A percentile compares a stretch with the other conserved stretches of the same genome.
Conservation (phyloP, 1,140 invertebrate genomes). For the Hestina assimilis region DNA sequence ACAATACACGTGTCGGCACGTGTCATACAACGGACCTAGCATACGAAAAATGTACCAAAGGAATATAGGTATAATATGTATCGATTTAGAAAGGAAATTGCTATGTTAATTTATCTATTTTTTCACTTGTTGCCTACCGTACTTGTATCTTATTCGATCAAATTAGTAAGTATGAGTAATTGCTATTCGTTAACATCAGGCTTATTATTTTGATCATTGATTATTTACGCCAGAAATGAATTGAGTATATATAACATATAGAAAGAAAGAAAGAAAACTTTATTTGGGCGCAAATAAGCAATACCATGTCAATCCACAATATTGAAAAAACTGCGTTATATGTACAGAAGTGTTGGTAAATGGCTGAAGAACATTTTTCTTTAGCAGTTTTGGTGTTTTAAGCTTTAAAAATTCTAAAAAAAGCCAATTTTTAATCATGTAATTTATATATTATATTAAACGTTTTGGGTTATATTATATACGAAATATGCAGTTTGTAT, state of each 20-base stretch:
- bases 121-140: not conserved
- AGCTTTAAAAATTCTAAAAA: no score
- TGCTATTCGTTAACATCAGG: conserved; percentile 31
- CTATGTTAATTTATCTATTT: not conserved
- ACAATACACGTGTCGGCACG: conserved; percentile 35
- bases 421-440: no score
- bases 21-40: conserved; percentile 4
- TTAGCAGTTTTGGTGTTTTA: no score
- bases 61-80: not conserved
- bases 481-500: no score
- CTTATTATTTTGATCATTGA: conserved; percentile 6
- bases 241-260: not conserved
- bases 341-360: no score
- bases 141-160: not conserved
- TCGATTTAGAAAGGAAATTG: not conserved
- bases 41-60: not conserved
- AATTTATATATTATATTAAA: no score
- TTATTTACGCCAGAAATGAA: not conserved
- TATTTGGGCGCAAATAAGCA: no score
- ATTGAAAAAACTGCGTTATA: no score
- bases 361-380: no score
- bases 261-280: not conserved
- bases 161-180: conserved; percentile 16
- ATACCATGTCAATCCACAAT: no score
- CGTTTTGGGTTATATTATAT: no score